phyloP scores from a whole-genome alignment of 1,140 invertebrate genomes.

The Solenopsis fugax region DNA sequence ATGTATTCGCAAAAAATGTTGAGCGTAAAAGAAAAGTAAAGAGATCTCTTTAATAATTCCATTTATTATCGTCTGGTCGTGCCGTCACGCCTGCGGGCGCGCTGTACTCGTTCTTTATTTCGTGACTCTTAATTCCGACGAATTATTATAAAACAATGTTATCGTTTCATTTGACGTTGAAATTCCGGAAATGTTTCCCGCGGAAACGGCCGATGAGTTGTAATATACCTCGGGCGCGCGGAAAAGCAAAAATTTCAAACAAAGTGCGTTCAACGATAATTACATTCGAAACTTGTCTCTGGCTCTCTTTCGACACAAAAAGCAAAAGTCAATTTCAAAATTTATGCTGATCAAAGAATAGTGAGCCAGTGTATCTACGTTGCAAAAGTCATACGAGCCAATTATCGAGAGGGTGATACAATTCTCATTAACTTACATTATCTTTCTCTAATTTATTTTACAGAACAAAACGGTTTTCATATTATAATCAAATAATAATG shows the following conservation, averaged over 20 bases:
- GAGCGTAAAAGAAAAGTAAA: not conserved
- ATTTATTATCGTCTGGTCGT: constrained; percentile 52
- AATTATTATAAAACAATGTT: constrained; percentile 71
- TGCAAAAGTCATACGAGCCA: not conserved
- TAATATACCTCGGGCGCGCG: not conserved
- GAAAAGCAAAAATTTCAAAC: constrained; percentile 12
- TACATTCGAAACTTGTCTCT: constrained; percentile 29
- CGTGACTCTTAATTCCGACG: constrained; percentile 65
- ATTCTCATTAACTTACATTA: not conserved
- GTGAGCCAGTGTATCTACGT: not conserved
- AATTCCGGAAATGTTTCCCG: constrained; percentile 7
- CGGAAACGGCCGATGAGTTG: not conserved
- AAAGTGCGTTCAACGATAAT: constrained; percentile 44
- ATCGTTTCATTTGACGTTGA: constrained; percentile 64
- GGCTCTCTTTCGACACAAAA: constrained; percentile 11
- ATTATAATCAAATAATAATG: not conserved
- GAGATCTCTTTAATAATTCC: constrained; percentile 62
- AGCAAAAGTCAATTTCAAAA: not conserved
- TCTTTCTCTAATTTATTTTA: not conserved
- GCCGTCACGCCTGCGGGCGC: constrained; percentile 26
- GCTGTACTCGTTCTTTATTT: constrained; percentile 49
- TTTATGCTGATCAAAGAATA: constrained; percentile 8
- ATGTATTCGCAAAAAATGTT: not conserved
- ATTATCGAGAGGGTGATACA: not conserved
- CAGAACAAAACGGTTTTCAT: not conserved